A percentile compares a stretch with the other conserved stretches of the same genome.
Evolutionary conservation across 2,888 invertebrate genomes (phyloP).

Genomic region (Mycalesis mineus): DNA sequence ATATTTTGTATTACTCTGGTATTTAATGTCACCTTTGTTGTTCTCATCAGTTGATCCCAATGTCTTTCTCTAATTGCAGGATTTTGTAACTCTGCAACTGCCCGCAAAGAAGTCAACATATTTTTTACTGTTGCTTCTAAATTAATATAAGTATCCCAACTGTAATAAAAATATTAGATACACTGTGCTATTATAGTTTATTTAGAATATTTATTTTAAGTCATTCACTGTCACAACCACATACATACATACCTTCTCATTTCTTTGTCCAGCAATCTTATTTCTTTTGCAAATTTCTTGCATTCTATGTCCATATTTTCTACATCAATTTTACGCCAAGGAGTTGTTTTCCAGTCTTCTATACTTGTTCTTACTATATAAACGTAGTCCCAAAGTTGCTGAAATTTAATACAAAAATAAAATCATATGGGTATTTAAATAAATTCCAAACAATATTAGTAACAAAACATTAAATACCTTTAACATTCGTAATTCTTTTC

Average conservation of each 20-base stretch:
- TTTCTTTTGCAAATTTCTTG: slow-evolving; percentile 97
- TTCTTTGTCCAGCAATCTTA: slow-evolving; percentile 94
- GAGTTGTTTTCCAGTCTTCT: slow-evolving; percentile 97
- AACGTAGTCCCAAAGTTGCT: slow-evolving; percentile 98
- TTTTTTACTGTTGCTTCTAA: slow-evolving; percentile 96
- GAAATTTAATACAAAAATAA: slow-evolving; percentile 26
- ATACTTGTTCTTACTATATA: slow-evolving; percentile 93
- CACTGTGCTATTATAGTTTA: neutral
- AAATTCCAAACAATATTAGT: neutral
- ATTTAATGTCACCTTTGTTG: slow-evolving; percentile 86
- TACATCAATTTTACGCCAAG: slow-evolving; percentile 97
- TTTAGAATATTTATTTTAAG: neutral
- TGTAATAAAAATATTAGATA: slow-evolving; percentile 31
- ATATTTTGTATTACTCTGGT: slow-evolving; percentile 6
- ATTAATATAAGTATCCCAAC: slow-evolving; percentile 93
- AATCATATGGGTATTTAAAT: neutral
- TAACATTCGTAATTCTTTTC: slow-evolving; percentile 91
- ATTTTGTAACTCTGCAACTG: slow-evolving; percentile 97
- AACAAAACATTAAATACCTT: slow-evolving; percentile 76
- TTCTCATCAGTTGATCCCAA: slow-evolving; percentile 97
- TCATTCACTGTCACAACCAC: neutral
- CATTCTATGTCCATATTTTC: slow-evolving; percentile 99
- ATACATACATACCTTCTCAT: slow-evolving; percentile 87
- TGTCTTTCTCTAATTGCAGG: slow-evolving; percentile 96
- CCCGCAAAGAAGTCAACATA: slow-evolving; percentile 95